phyloP scores from a whole-genome alignment of 2,113 vertebrate species.

The Pitta sordida region DNA sequence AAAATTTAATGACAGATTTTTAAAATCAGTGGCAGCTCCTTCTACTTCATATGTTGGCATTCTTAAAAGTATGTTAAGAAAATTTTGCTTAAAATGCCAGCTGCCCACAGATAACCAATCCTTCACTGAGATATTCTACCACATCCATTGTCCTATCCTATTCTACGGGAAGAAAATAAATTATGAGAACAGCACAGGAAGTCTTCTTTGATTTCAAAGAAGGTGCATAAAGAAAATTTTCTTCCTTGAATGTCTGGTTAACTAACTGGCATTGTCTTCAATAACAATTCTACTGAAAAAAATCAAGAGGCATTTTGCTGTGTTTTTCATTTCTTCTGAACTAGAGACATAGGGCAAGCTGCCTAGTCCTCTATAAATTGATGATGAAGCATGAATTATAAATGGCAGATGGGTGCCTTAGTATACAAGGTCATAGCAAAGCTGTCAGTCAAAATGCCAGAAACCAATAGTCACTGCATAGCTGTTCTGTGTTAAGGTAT shows the following conservation, averaged over 20 bases:
- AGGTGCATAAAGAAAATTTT: neutral
- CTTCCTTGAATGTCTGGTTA: neutral
- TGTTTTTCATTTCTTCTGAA: neutral
- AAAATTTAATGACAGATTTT: neutral
- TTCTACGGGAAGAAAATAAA: neutral
- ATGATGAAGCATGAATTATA: neutral
- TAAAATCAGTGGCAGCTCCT: neutral
- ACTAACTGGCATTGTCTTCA: neutral
- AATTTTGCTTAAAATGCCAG: neutral
- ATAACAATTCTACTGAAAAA: neutral
- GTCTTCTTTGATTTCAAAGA: neutral
- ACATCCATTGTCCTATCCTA: neutral
- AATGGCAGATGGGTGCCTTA: neutral
- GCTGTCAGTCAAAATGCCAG: neutral
- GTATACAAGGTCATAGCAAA: neutral
- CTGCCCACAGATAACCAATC: neutral
- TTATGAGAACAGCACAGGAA: neutral
- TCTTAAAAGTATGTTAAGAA: neutral
- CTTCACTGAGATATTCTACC: neutral
- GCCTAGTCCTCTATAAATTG: neutral
- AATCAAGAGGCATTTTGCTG: neutral
- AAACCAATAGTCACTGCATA: neutral
- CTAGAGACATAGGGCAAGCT: neutral
- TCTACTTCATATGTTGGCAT: neutral
- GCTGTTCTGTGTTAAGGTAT: neutral